These are phyloP conservation scores for Catostylus mosaicus DNA, from an alignment of 30 jellyfish, hydroid and myxozoan genomes.

Conservation along the genomic window DNA sequence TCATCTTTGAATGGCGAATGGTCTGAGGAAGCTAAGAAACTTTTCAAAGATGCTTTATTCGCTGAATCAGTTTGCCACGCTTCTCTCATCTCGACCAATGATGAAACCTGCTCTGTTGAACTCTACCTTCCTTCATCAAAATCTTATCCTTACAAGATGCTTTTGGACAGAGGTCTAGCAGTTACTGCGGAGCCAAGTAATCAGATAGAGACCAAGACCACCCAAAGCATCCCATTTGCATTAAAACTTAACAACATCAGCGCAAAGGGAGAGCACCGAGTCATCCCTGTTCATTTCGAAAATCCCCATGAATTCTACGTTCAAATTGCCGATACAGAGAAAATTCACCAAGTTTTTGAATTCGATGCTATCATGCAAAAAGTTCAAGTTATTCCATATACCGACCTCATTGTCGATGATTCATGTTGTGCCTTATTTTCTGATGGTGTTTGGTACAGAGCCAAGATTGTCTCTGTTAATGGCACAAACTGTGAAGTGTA, in stretches of 20 bases:
- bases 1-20: constrained; percentile 57
- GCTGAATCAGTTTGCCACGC: constrained; percentile 20
- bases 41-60: constrained; percentile 42
- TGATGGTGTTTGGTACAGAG: constrained; percentile 77
- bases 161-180: constrained; percentile 60
- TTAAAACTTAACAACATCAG: not conserved
- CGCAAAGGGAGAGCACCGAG: constrained; percentile 14
- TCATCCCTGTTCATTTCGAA: constrained; percentile 52
- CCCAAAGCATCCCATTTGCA: not conserved
- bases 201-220: not conserved
- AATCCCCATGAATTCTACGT: constrained; percentile 49
- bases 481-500: constrained; percentile 20
- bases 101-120: constrained; percentile 38
- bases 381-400: not conserved
- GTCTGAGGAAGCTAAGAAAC: constrained; percentile 64
- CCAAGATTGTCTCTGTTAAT: constrained; percentile 37
- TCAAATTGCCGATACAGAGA: constrained; percentile 46
- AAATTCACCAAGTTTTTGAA: constrained; percentile 29
- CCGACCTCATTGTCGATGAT: constrained; percentile 18
- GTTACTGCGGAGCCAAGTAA: not conserved
- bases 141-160: constrained; percentile 20
- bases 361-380: not conserved
- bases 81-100: not conserved
- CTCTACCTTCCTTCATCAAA: constrained; percentile 26
- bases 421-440: constrained; percentile 54